phyloP scores from a whole-genome alignment of 2,888 invertebrate genomes.

The Cantharis lateralis region DNA sequence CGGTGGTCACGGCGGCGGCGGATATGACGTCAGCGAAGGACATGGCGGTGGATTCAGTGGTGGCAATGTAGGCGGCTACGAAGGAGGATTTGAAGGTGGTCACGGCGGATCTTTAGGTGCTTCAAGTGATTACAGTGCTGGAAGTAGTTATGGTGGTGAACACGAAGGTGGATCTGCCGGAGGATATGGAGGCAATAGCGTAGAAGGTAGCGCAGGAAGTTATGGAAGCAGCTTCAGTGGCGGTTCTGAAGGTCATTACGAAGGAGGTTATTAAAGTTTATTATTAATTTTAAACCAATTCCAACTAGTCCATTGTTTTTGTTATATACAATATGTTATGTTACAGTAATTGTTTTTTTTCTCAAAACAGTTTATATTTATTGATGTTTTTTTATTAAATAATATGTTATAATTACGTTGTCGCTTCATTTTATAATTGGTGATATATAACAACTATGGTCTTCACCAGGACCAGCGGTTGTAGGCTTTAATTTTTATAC shows the following conservation, averaged over 20 bases:
- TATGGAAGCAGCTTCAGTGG: conserved; percentile 34
- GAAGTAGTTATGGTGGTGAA: conserved; percentile 30
- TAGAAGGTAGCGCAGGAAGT: conserved; percentile 37
- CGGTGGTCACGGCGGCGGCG: conserved; percentile 45
- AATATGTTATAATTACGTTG: not conserved
- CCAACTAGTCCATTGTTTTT: not conserved
- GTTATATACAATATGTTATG: not conserved
- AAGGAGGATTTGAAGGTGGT: conserved; percentile 41
- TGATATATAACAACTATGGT: too few species aligned
- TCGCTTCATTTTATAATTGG: too few species aligned
- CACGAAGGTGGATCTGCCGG: conserved; percentile 35
- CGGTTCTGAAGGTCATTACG: conserved; percentile 37
- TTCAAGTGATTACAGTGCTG: conserved; percentile 36
- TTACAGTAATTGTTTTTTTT: not conserved
- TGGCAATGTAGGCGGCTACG: conserved; percentile 60
- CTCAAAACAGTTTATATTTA: not conserved
- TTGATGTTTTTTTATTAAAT: not conserved
- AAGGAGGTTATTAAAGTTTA: conserved; percentile 37
- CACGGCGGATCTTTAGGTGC: conserved; percentile 47
- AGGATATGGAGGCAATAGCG: conserved; percentile 35
- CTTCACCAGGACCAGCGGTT: too few species aligned
- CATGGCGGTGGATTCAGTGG: conserved; percentile 57
- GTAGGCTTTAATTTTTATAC: too few species aligned
- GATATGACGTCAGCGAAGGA: conserved; percentile 46
- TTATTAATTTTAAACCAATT: not conserved